A percentile compares a stretch with the other conserved stretches of the same genome.
These are phyloP conservation scores for Homalodisca vitripennis DNA, from an alignment of 1,140 invertebrate species.

Conservation along the genomic window DNA sequence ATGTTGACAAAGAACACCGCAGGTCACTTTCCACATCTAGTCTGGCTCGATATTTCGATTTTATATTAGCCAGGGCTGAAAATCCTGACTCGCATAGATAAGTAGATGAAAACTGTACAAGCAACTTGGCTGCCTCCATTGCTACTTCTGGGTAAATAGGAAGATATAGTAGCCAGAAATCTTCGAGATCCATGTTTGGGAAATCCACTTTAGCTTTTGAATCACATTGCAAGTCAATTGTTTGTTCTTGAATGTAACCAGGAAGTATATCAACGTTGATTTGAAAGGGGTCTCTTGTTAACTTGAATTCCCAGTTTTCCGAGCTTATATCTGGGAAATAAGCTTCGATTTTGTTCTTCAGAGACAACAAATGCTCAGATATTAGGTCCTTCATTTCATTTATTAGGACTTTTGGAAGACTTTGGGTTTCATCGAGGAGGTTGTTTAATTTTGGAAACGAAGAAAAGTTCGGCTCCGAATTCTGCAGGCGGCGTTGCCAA, in stretches of 20 bases:
- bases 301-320: constrained; percentile 26
- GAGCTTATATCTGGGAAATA: constrained; percentile 29
- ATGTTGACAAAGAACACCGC: constrained; percentile 30
- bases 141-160: constrained; percentile 28
- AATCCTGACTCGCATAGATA: constrained; percentile 38
- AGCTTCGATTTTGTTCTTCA: constrained; percentile 16
- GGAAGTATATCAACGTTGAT: constrained; percentile 26
- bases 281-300: constrained; percentile 25
- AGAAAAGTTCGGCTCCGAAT: constrained; percentile 24
- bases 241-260: constrained; percentile 7
- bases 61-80: constrained; percentile 36
- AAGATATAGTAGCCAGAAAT: constrained; percentile 31
- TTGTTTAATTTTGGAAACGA: constrained; percentile 32
- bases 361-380: constrained; percentile 21
- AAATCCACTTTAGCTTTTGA: constrained; percentile 22
- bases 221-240: constrained; percentile 20
- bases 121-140: constrained; percentile 27
- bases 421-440: constrained; percentile 23
- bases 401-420: constrained; percentile 11
- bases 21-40: constrained; percentile 31
- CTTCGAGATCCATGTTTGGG: constrained; percentile 14
- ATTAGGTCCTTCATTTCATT: constrained; percentile 11
- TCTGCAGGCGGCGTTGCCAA: constrained; percentile 23
- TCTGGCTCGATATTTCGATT: constrained; percentile 33
- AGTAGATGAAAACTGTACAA: constrained; percentile 36